Evolutionary conservation across 1,140 invertebrate genomes (phyloP).

Genomic region (Drosophila kepulauana): DNA sequence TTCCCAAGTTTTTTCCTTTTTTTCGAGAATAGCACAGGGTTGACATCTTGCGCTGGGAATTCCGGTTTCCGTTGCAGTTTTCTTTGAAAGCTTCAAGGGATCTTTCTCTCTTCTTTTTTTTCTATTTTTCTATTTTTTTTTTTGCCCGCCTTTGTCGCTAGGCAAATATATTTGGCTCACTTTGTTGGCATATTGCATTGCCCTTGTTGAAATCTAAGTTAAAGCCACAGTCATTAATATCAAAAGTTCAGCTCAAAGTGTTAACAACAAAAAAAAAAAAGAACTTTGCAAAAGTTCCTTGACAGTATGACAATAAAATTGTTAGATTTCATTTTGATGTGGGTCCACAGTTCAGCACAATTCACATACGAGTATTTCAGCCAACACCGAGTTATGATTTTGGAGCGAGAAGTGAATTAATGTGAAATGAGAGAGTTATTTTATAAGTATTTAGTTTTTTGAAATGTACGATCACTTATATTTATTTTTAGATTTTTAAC

Average conservation of each 20-base stretch:
- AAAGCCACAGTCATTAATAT: constrained; percentile 40
- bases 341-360: constrained; percentile 11
- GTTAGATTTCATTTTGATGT: constrained; percentile 31
- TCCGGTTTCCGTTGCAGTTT: constrained; percentile 80
- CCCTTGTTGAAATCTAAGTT: constrained; percentile 24
- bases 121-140: constrained; percentile 12
- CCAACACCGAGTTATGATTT: background rate
- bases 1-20: constrained; percentile 41
- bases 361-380: constrained; percentile 1
- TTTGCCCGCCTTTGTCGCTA: constrained; percentile 28
- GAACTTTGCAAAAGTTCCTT: constrained; percentile 5
- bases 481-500: too few species aligned
- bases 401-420: background rate
- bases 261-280: background rate
- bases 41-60: constrained; percentile 80
- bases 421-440: background rate
- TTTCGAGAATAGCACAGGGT: constrained; percentile 54
- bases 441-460: background rate
- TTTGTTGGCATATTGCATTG: constrained; percentile 38
- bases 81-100: constrained; percentile 66
- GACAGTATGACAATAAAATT: constrained; percentile 20
- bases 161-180: constrained; percentile 40
- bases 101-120: constrained; percentile 12
- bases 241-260: constrained; percentile 29
- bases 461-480: too few species aligned